Conservation (phyloP, 1,140 invertebrate genomes). For the Lethocerus indicus region DNA sequence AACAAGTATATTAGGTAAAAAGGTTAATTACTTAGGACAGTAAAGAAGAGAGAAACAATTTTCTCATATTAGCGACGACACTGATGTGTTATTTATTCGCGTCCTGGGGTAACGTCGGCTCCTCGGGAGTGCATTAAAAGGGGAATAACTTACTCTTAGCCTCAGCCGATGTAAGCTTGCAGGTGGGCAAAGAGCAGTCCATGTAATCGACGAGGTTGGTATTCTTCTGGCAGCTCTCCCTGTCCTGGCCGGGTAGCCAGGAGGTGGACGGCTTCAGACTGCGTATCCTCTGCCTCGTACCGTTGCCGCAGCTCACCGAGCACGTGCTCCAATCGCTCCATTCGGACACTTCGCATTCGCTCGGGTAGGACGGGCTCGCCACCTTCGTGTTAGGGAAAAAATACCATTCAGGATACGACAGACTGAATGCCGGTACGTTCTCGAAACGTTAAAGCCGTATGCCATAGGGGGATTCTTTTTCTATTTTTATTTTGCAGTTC, state of each 20-base stretch:
- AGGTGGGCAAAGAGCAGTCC: slow-evolving; percentile 1
- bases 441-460: neutral
- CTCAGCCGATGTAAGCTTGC: neutral
- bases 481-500: neutral
- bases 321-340: slow-evolving; percentile 31
- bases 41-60: neutral
- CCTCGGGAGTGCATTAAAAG: neutral
- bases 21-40: neutral
- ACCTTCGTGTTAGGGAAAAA: neutral
- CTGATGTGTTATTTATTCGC: neutral
- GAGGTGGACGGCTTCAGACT: slow-evolving; percentile 34
- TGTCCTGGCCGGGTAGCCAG: slow-evolving; percentile 30
- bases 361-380: slow-evolving; percentile 1
- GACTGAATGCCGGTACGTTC: neutral
- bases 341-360: slow-evolving; percentile 29
- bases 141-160: neutral
- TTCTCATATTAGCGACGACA: neutral
- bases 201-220: neutral
- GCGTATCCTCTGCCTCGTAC: slow-evolving; percentile 27
- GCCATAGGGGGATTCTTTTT: neutral
- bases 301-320: slow-evolving; percentile 29
- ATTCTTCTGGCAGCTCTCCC: slow-evolving; percentile 28
- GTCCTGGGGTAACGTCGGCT: neutral
- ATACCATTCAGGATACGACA: neutral
- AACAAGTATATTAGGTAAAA: neutral